These are phyloP conservation scores for Muscicapa comitata DNA, from an alignment of 2,797 vertebrate species.

Conservation along the genomic window DNA sequence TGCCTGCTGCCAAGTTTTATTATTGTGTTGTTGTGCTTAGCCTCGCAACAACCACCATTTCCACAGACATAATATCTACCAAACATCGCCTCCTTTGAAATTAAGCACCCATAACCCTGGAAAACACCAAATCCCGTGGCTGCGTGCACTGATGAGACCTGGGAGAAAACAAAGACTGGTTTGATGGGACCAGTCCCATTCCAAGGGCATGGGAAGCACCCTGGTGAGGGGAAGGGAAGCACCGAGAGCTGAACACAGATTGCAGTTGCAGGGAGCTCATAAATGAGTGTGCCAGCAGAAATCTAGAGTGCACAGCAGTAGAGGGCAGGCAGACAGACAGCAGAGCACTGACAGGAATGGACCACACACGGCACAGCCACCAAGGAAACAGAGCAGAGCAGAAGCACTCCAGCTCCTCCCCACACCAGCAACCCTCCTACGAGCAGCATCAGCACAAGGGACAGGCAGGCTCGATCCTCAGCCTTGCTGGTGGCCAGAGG, in stretches of 20 bases:
- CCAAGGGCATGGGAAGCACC: background rate
- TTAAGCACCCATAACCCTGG: background rate
- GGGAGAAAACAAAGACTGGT: background rate
- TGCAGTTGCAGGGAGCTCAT: background rate
- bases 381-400: background rate
- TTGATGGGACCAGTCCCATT: background rate
- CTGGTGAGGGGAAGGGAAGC: background rate
- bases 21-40: background rate
- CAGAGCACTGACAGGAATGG: background rate
- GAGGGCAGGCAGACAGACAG: background rate
- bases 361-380: background rate
- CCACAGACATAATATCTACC: background rate
- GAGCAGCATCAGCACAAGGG: background rate
- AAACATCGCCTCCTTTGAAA: background rate
- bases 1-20: background rate
- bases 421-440: background rate
- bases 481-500: background rate
- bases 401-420: background rate
- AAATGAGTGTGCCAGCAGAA: background rate
- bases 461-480: background rate
- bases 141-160: background rate
- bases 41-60: background rate
- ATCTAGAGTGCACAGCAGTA: background rate
- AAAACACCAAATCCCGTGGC: background rate
- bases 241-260: background rate